These are phyloP conservation scores for Dendrocincla fuliginosa DNA, from an alignment of 2,797 vertebrate species.

Conservation along the genomic window DNA sequence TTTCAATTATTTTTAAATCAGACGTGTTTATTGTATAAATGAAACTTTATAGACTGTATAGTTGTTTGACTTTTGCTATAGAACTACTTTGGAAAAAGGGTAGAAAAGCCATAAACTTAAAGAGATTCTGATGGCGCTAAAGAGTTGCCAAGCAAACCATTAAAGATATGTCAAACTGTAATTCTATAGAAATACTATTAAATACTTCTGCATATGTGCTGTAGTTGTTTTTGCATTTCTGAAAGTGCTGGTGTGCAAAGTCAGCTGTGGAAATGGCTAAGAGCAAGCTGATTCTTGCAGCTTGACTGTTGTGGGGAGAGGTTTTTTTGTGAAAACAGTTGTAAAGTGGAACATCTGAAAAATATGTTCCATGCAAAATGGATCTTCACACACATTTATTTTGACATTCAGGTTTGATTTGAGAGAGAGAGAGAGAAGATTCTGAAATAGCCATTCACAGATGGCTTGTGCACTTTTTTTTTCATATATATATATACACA, in stretches of 20 bases:
- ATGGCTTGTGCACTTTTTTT: constrained; percentile 46
- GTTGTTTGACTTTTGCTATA: neutral
- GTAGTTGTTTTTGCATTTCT: neutral
- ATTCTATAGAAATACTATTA: constrained; percentile 4
- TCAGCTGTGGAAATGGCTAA: constrained; percentile 38
- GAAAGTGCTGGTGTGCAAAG: constrained; percentile 13
- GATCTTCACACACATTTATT: constrained; percentile 76
- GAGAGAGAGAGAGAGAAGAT: constrained; percentile 62
- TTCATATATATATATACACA: neutral
- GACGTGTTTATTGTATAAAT: neutral
- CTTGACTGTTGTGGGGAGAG: constrained; percentile 1
- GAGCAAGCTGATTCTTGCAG: neutral
- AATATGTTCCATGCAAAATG: constrained; percentile 75
- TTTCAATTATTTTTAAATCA: neutral
- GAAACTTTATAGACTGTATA: constrained; percentile 19
- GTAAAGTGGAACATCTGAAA: constrained; percentile 74
- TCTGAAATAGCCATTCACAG: constrained; percentile 61
- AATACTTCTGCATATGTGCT: neutral
- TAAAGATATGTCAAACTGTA: constrained; percentile 33
- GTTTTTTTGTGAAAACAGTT: constrained; percentile 61
- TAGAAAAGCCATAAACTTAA: neutral
- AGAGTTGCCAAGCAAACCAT: constrained; percentile 22
- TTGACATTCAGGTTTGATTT: constrained; percentile 76
- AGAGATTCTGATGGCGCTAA: neutral
- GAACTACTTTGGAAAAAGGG: neutral